Base-by-base conservation (phyloP, 2,888 invertebrate genomes). In the Sesia bembeciformis region DNA sequence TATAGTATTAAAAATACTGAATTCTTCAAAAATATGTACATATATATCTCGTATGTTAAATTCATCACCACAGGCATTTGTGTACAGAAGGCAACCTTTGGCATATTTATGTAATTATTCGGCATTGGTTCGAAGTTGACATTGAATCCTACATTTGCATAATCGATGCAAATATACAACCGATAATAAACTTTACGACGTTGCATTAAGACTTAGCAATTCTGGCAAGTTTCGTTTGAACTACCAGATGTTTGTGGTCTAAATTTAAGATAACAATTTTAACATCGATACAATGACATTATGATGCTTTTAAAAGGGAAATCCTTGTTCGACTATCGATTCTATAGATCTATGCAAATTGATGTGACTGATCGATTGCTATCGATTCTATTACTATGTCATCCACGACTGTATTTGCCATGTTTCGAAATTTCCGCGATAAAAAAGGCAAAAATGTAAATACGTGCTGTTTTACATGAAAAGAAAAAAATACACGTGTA, bases 101-200 rank as follows among this genome's bases (percentile, higher is more conserved):
- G 66, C 71, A 68, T 69, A 65, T 72, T 76, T 67, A 56, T 23
- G 23, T 23, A 65, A 62, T 40, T 50, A 39, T 51, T 52, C 52
- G 53, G 53, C 58, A 53, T 58, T 53, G 54, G 55, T 53, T 5
- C 42, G 51, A 55, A 53, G 60, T 61, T 69, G 75, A 71, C 74
- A 74, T 73, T 74, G 74, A 69, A 66, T 50, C 57, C 42, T 49
- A 53, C 51, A 54, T 53, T 8, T 53, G 41, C 49, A 23, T 52
- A 46, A 39, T 46, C 3, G 39, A 46, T 8, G 46, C 46, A 46
- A 46, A 46, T 46, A 8, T 4, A 46, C 7, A 46, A 46, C 7
- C 46, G 23, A 6, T 46, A 54, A 54, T 53, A 40, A 43, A n/a
- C 49, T n/a, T 8, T 46, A 46, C 23, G 8, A 46, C 4, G 41